phyloP scores from a whole-genome alignment of 2,797 vertebrate species.

The Ctenopoma multispine region DNA sequence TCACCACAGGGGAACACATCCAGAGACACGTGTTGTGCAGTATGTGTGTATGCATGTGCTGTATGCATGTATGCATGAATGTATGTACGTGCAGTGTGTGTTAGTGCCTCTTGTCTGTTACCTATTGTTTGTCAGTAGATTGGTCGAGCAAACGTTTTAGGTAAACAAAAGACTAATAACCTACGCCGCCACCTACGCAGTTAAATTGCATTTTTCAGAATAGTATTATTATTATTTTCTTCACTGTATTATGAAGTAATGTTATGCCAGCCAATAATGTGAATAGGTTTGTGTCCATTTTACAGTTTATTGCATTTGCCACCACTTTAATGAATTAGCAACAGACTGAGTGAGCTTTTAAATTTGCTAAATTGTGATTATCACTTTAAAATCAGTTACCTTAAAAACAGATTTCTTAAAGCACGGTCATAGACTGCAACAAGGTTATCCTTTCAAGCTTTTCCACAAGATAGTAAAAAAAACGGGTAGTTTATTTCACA shows the following conservation, averaged over 20 bases:
- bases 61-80: conserved; percentile 65
- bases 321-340: conserved; percentile 23
- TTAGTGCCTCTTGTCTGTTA: conserved; percentile 71
- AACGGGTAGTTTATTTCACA: conserved; percentile 1
- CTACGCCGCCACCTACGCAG: too few species aligned
- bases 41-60: conserved; percentile 59
- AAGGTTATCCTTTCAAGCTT: neutral
- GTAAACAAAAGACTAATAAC: conserved; percentile 40
- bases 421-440: neutral
- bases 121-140: conserved; percentile 86
- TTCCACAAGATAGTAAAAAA: conserved; percentile 3
- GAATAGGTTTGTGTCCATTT: conserved; percentile 49
- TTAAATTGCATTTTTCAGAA: conserved; percentile 86
- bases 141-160: conserved; percentile 81
- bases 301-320: conserved; percentile 36
- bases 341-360: conserved; percentile 21
- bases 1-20: conserved; percentile 73
- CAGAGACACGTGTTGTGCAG: conserved; percentile 87
- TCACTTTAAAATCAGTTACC: conserved; percentile 14
- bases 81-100: conserved; percentile 66
- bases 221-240: conserved; percentile 81
- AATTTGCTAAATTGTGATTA: conserved; percentile 1
- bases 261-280: conserved; percentile 52
- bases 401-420: conserved; percentile 13
- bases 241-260: conserved; percentile 79